Evolutionary conservation across 2,113 vertebrate species (phyloP).

Genomic region (Gnathonemus echidnorhynchus): DNA sequence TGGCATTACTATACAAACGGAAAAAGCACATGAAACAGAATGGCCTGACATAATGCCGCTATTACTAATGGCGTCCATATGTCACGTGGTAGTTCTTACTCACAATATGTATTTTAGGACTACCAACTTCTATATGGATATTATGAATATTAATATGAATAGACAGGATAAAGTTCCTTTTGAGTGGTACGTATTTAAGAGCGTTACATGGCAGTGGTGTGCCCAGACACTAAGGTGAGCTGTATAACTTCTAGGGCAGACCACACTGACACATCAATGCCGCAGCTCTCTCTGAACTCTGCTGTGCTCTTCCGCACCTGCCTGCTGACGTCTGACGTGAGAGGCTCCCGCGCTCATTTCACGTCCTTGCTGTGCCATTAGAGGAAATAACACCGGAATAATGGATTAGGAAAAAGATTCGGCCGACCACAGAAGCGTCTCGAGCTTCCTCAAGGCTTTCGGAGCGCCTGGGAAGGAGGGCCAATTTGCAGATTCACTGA

Average conservation of each 20-base stretch:
- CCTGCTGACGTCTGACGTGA: neutral
- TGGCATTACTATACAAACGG: neutral
- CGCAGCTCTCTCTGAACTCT: neutral
- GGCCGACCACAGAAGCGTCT: neutral
- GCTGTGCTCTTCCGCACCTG: neutral
- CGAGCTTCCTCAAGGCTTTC: neutral
- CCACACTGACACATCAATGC: neutral
- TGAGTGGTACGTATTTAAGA: neutral
- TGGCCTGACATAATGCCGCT: neutral
- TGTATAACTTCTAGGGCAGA: neutral
- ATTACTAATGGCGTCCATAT: neutral
- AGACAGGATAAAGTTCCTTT: neutral
- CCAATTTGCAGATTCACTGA: neutral
- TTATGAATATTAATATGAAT: neutral
- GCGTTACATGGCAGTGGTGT: neutral
- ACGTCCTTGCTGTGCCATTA: neutral
- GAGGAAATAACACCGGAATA: neutral
- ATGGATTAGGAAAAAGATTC: neutral
- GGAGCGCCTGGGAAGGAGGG: neutral
- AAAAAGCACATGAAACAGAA: neutral
- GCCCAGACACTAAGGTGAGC: neutral
- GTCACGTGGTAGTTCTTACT: neutral
- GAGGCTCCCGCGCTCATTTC: neutral
- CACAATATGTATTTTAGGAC: neutral
- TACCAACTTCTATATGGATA: neutral